Conservation (phyloP, 2,797 vertebrate species). For the Buceros bicornis region DNA sequence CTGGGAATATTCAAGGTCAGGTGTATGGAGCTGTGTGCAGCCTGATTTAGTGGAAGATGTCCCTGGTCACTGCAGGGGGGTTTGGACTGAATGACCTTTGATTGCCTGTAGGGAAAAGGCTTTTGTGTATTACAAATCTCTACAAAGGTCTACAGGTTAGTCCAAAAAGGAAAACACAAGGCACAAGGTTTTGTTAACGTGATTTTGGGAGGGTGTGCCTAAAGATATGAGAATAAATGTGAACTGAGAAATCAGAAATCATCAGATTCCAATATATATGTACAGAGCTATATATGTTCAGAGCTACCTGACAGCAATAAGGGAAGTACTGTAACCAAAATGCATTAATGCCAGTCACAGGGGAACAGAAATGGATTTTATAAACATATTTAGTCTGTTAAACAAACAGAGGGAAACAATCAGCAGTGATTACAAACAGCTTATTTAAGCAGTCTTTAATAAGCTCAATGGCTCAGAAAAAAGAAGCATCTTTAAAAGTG, state of each 20-base stretch:
- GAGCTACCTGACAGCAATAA: slow-evolving; percentile 7
- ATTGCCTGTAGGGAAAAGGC: neutral
- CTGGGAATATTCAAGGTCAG: no score
- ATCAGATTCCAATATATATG: neutral
- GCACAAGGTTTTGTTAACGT: neutral
- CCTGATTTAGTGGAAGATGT: no score
- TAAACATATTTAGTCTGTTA: slow-evolving; percentile 40
- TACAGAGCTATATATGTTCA: neutral
- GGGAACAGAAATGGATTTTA: slow-evolving; percentile 12
- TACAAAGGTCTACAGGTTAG: neutral
- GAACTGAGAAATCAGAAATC: neutral
- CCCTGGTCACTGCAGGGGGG: no score
- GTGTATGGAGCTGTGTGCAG: no score
- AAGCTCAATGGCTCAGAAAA: slow-evolving; percentile 5
- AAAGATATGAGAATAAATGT: neutral
- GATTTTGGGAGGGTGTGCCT: neutral
- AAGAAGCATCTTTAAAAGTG: neutral
- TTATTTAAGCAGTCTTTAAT: slow-evolving; percentile 48
- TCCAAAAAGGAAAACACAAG: neutral
- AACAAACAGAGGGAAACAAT: slow-evolving; percentile 59
- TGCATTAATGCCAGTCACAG: slow-evolving; percentile 41
- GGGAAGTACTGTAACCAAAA: slow-evolving; percentile 30
- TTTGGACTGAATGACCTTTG: no score
- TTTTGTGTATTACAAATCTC: neutral
- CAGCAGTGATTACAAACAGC: slow-evolving; percentile 52